Percentiles rank a stretch among this genome's conserved stretches.
Evolutionary conservation across 35 echinoderm and acorn worm species (phyloP).

Genomic region (Stichopus chloronotus): DNA sequence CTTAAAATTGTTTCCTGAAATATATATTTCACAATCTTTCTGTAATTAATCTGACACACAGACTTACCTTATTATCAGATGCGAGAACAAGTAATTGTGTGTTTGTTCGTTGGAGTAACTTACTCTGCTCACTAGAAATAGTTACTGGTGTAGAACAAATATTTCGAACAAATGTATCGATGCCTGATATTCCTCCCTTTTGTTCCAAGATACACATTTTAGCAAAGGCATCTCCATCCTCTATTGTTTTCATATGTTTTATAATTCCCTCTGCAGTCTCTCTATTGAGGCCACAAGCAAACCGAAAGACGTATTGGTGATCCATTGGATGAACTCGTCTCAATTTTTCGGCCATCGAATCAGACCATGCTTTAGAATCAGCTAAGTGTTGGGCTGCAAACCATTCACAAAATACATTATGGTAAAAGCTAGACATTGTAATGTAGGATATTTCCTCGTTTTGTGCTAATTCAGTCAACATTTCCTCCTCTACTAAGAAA

Average conservation of each 20-base stretch:
- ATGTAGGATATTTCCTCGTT: too few species aligned
- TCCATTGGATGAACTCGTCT: neutral
- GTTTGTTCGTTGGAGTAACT: neutral
- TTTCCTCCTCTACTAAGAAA: constrained; percentile 8
- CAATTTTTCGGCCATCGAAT: neutral
- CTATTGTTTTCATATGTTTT: neutral
- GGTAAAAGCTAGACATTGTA: neutral
- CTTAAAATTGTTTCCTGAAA: too few species aligned
- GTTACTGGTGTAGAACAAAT: neutral
- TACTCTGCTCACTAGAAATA: neutral
- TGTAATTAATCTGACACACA: too few species aligned
- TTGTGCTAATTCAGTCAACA: too few species aligned
- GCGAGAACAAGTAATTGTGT: neutral
- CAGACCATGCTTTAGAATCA: neutral
- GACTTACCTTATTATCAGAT: neutral
- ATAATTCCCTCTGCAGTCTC: neutral
- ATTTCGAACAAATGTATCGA: neutral
- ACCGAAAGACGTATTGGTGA: neutral
- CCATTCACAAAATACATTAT: constrained; percentile 8
- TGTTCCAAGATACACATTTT: neutral
- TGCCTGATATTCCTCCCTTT: neutral
- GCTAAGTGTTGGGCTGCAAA: neutral
- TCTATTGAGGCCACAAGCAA: neutral
- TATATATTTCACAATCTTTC: too few species aligned
- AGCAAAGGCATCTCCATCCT: neutral